Evolutionary conservation across 92 coral and sea anemone genomes (phyloP), one percentile per base, ranked within the genome.

Genomic region (Desmophyllum pertusum): DNA sequence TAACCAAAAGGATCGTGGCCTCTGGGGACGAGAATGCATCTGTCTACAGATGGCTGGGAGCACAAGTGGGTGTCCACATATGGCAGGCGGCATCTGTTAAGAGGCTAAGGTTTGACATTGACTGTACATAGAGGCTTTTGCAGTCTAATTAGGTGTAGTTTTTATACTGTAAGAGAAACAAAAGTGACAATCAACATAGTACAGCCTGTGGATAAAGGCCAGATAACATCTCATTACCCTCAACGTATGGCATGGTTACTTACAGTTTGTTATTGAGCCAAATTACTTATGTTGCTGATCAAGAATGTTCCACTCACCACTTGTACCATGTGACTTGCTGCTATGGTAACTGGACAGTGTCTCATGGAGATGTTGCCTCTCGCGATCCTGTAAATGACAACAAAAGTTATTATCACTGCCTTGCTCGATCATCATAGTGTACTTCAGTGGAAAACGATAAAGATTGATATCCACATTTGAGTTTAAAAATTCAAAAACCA

Each of bases 331-430:
- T 38, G 95, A 84, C 68, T 92, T 89, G 84, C 85, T 73, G 72
- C 87, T 84, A 42, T 86, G 91, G 71, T 70, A 89, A 51, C 80
- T 80, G 21, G 95, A 81, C 82, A 92, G 76, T n/a, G 88, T 61
- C 65, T 93, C 94, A 15, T 87, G 92, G 41, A 88, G 73, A 36
- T 91, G 97, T 33, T 93, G 94, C 80, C 94, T 80, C 73, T 93
- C 91, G 14, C 93, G 90, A 80, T 91, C 94, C 97, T 93, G 51
- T 53, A 70, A 76, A n/a, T 21, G 51, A 79, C 30, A 21, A 17
- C 17, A 81, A 41, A 18, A 74, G 9, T 23, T 31, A 48, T 61
- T 7, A 3, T 38, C 2, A 38, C n/a, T n/a, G n/a, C n/a, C n/a
- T n/a, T n/a, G n/a, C n/a, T n/a, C n/a, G n/a, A n/a, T n/a, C n/a